Evolutionary conservation across 2,797 vertebrate genomes (phyloP), one percentile per base, ranked within the genome.

Genomic region (Buphagus erythrorhynchus): DNA sequence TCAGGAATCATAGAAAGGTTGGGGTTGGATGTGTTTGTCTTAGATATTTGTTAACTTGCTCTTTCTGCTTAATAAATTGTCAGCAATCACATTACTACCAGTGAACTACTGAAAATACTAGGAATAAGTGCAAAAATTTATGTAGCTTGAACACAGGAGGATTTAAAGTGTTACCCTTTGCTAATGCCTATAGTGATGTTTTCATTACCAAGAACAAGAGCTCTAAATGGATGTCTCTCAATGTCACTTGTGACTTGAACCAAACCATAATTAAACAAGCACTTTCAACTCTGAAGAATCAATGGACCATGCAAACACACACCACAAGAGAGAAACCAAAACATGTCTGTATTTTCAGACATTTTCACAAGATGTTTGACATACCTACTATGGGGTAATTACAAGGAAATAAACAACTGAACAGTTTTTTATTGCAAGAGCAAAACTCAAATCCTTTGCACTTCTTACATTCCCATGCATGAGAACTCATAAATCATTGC

Each of bases 401-500:
- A 72, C 21, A 96, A 93, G 55, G 62, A 88, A 79, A 75, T 69
- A 86, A 97, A 45, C 31, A 88, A 45, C 43, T 65, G 28, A 86
- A 81, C 38, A 73, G 11, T 36, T 55, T 80, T 73, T 94, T 90
- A 17, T 31, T 65, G 16, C 21, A 40, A 51, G 35, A 65, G 6
- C 67, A 83, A 72, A 74, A 57, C 35, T 66, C 67, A 13, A 36
- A 75, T 80, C 36, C 25, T 80, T 94, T 73, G 22, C 22, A 35
- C 10, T 83, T 40, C 11, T 6, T 86, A 17, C 6, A 7, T 51
- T 81, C 38, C 11, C 13, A 12, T 54, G 38, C 42, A 46, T 43
- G n/a, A 91, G 22, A 62, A 71, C 25, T 83, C 36, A 2, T 29
- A 69, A 69, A 42, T 62, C 17, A n/a, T 51, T 84, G 8, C 12